phyloP scores from a whole-genome alignment of 2,888 invertebrate genomes.

The Rugalucina vietnamica region DNA sequence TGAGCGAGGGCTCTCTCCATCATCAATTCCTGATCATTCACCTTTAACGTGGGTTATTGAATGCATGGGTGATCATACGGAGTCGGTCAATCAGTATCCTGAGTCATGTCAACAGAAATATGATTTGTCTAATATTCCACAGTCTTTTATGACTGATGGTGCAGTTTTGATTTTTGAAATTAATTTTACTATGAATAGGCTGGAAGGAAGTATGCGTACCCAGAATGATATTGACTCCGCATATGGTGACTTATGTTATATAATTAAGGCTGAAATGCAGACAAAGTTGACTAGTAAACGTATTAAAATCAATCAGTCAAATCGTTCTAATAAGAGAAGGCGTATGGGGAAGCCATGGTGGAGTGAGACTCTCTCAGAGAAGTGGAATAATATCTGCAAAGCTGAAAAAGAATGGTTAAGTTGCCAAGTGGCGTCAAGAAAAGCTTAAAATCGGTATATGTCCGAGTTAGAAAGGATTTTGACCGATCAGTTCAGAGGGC shows the following conservation, averaged over 20 bases:
- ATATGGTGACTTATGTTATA: background rate
- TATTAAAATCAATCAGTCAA: background rate
- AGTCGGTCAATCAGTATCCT: no score
- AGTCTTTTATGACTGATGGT: no score
- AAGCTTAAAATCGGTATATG: background rate
- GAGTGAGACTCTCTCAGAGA: background rate
- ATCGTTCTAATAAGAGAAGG: background rate
- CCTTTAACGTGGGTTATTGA: conserved; percentile 4
- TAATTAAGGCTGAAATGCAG: background rate
- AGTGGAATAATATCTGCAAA: background rate
- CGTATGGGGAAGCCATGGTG: conserved; percentile 6
- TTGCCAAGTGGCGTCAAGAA: background rate
- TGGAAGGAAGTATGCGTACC: background rate
- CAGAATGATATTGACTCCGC: background rate
- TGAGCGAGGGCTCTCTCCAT: background rate
- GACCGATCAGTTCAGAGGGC: background rate
- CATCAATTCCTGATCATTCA: conserved; percentile 20
- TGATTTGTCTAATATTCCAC: no score
- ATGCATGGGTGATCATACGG: no score
- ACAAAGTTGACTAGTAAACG: background rate
- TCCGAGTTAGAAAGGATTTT: background rate
- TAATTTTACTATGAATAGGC: background rate
- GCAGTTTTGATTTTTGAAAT: no score
- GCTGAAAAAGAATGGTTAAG: conserved; percentile 10
- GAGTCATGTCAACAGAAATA: background rate